A percentile compares a stretch with the other conserved stretches of the same genome.
These are phyloP conservation scores for Spodoptera picta DNA, from an alignment of 2,888 invertebrate species.

Conservation along the genomic window DNA sequence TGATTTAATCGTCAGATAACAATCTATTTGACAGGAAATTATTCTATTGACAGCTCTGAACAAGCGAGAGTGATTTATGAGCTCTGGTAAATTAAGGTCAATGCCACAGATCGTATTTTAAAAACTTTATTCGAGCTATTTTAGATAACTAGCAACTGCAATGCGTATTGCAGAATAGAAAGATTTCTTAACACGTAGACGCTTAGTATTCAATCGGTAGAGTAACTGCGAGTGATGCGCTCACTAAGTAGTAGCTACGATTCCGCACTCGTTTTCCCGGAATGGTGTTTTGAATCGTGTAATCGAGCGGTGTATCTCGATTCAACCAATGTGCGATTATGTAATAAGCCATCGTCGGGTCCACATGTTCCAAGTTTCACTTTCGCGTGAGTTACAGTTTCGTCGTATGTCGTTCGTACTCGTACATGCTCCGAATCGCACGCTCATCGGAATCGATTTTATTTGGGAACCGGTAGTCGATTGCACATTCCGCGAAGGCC, in stretches of 20 bases:
- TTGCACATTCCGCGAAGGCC: slow-evolving; percentile 61
- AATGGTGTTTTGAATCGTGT: slow-evolving; percentile 68
- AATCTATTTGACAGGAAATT: slow-evolving; percentile 44
- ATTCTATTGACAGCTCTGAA: slow-evolving; percentile 55
- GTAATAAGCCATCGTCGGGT: slow-evolving; percentile 71
- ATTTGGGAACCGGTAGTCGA: slow-evolving; percentile 72
- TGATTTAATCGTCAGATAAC: slow-evolving; percentile 42
- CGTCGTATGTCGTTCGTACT: slow-evolving; percentile 59
- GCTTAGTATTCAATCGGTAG: slow-evolving; percentile 54
- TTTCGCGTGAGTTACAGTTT: slow-evolving; percentile 83
- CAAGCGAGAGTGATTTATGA: slow-evolving; percentile 64
- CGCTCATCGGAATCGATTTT: slow-evolving; percentile 57
- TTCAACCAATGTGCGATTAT: slow-evolving; percentile 66
- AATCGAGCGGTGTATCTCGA: slow-evolving; percentile 67
- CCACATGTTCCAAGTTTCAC: slow-evolving; percentile 78
- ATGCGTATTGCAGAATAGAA: slow-evolving; percentile 48
- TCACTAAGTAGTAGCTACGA: slow-evolving; percentile 46
- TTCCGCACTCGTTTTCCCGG: slow-evolving; percentile 63
- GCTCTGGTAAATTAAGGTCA: slow-evolving; percentile 58
- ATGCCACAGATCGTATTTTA: slow-evolving; percentile 54
- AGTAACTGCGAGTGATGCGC: slow-evolving; percentile 58
- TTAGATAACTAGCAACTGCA: slow-evolving; percentile 26
- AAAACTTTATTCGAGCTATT: slow-evolving; percentile 39
- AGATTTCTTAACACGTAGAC: slow-evolving; percentile 58
- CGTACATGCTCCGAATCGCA: slow-evolving; percentile 58